Conservation (phyloP, 2,113 vertebrate species). For the Acinonyx jubatus region DNA sequence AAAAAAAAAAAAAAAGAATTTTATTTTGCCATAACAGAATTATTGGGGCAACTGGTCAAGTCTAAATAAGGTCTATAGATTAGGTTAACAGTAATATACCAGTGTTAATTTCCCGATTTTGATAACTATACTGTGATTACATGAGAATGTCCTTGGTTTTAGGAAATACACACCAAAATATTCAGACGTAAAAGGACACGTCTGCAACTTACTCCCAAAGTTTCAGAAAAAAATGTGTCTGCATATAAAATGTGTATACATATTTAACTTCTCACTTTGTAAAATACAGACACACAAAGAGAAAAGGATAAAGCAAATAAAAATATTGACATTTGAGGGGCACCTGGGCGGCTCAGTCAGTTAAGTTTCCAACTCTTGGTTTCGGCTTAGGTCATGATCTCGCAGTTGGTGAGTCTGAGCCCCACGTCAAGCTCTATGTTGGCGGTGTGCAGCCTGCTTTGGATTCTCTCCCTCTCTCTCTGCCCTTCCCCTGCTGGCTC, state of each 20-base stretch:
- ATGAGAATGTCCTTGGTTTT: background rate
- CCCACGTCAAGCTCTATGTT: no score
- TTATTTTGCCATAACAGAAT: constrained; percentile 12
- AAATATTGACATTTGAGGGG: background rate
- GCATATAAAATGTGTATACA: background rate
- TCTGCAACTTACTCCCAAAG: background rate
- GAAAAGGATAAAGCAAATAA: constrained; percentile 20
- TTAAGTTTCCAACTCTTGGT: no score
- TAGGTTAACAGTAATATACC: background rate
- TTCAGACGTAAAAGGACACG: background rate
- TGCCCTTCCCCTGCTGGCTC: no score
- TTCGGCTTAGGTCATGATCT: no score
- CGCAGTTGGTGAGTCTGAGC: no score
- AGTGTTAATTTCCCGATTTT: background rate
- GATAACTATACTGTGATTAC: background rate
- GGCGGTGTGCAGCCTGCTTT: no score
- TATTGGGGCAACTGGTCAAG: background rate
- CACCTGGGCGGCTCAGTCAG: no score
- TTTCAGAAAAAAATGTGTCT: background rate
- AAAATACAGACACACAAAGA: background rate
- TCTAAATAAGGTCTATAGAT: background rate
- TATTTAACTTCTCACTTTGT: constrained; percentile 35
- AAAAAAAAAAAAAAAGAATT: background rate
- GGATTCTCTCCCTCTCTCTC: no score
- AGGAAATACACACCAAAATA: background rate